phyloP scores from a whole-genome alignment of 2,113 vertebrate species.

The Pogonocichla stellata region DNA sequence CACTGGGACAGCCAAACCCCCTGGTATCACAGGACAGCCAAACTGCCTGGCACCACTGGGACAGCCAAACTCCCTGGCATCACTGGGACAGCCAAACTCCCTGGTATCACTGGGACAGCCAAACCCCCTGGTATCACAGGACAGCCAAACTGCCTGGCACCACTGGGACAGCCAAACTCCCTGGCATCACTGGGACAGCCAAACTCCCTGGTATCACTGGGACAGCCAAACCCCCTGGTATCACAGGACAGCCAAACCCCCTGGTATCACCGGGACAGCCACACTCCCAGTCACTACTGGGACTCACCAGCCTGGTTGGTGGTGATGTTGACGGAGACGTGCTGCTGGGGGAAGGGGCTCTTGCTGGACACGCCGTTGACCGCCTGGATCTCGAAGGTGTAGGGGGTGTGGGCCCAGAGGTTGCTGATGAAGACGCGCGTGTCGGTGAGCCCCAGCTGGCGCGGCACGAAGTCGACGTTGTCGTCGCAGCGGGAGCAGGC shows the following conservation, averaged over 20 bases:
- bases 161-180: too few species aligned
- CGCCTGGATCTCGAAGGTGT: slow-evolving; percentile 96
- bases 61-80: too few species aligned
- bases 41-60: too few species aligned
- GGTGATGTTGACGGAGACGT: slow-evolving; percentile 95
- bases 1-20: rapidly evolving
- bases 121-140: rapidly evolving
- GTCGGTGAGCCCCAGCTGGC: slow-evolving; percentile 90
- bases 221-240: too few species aligned
- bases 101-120: too few species aligned
- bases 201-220: too few species aligned
- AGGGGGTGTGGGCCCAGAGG: slow-evolving; percentile 92
- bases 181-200: rapidly evolving
- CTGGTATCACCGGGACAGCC: too few species aligned
- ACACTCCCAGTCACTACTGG: too few species aligned
- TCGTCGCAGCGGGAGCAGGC: slow-evolving; percentile 95
- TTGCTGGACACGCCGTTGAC: slow-evolving; percentile 94
- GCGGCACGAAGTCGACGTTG: slow-evolving; percentile 93
- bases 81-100: too few species aligned
- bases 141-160: too few species aligned
- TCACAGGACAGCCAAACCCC: rapidly evolving
- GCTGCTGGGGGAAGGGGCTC: slow-evolving; percentile 94
- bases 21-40: too few species aligned
- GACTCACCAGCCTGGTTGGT: slow-evolving; percentile 97
- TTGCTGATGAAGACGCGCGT: slow-evolving; percentile 95